Conservation (phyloP, 2,113 vertebrate genomes). For the Mungos mungo region DNA sequence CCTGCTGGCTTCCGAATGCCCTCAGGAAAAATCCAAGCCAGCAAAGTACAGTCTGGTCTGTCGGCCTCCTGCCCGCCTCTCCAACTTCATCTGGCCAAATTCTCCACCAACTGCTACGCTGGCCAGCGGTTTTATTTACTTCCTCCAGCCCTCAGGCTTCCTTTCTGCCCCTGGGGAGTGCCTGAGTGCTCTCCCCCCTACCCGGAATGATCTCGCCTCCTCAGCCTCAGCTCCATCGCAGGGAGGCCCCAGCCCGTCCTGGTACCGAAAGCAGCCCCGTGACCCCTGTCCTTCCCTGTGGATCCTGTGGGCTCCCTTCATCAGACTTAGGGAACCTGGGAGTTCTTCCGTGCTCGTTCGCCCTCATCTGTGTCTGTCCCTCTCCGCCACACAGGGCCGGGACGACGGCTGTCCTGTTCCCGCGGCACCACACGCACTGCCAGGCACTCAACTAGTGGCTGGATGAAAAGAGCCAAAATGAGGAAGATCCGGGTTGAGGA, state of each 20-base stretch:
- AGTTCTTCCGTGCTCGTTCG: neutral
- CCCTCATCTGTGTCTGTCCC: neutral
- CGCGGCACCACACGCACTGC: rapidly evolving
- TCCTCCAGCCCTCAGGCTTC: neutral
- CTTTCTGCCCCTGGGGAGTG: neutral
- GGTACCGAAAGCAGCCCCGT: rapidly evolving
- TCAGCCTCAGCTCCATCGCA: neutral
- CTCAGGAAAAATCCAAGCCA: neutral
- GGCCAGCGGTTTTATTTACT: too few species aligned
- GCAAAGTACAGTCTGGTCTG: neutral
- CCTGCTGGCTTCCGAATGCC: neutral
- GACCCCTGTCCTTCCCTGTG: rapidly evolving
- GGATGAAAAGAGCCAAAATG: neutral
- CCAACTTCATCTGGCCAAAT: neutral
- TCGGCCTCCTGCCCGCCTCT: neutral
- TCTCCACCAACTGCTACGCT: neutral
- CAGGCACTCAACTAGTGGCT: neutral
- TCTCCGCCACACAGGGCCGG: rapidly evolving
- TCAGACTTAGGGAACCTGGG: rapidly evolving
- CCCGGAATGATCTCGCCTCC: neutral
- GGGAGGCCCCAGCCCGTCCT: neutral
- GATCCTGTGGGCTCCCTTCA: neutral
- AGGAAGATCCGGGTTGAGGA: neutral
- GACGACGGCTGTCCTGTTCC: rapidly evolving
- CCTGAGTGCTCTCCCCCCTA: neutral